These are phyloP conservation scores for Manis crassicaudata DNA, from an alignment of 2,797 vertebrate species.

Conservation along the genomic window DNA sequence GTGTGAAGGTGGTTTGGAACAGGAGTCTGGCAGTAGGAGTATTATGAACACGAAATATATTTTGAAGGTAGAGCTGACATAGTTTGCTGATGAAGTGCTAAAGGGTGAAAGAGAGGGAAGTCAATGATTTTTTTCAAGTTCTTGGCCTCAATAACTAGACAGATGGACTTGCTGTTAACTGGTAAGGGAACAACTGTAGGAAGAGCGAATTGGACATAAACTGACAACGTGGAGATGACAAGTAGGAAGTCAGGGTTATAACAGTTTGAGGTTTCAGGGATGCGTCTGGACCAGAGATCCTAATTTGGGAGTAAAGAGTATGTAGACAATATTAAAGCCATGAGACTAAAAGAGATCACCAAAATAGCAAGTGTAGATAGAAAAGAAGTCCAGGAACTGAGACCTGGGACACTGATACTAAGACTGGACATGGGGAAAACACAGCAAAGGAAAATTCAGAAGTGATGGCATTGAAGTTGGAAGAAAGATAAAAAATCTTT, in stretches of 20 bases:
- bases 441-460: neutral
- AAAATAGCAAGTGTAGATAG: neutral
- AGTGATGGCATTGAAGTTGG: neutral
- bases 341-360: neutral
- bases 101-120: neutral
- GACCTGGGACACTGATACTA: neutral
- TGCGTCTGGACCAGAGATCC: neutral
- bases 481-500: neutral
- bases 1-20: neutral
- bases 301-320: neutral
- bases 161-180: neutral
- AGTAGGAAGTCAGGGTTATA: neutral
- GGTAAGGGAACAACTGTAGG: neutral
- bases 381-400: neutral
- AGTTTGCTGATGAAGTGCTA: neutral
- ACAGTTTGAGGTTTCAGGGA: neutral
- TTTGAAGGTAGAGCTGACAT: neutral
- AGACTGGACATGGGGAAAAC: neutral
- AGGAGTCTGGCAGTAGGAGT: neutral
- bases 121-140: neutral
- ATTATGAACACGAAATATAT: neutral
- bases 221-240: neutral
- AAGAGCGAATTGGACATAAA: neutral
- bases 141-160: neutral
- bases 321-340: slow-evolving; percentile 4